These are phyloP conservation scores for Drosophila diplacantha DNA, from an alignment of 2,888 invertebrate species.

Conservation along the genomic window DNA sequence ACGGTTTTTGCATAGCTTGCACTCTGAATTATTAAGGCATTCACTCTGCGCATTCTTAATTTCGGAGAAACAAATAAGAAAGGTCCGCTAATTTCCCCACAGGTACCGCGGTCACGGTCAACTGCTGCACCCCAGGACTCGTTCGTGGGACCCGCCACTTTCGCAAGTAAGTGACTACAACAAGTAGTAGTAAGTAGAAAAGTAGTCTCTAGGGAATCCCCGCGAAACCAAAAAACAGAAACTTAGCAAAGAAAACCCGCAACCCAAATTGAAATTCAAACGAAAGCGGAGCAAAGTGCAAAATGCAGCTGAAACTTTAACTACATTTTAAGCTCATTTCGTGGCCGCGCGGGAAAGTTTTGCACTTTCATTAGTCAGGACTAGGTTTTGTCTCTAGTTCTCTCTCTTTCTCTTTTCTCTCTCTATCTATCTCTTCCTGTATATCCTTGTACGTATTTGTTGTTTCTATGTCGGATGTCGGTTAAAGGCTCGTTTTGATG, in stretches of 20 bases:
- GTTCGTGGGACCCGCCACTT: slow-evolving; percentile 82
- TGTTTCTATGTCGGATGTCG: slow-evolving; percentile 11
- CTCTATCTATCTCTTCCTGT: not conserved
- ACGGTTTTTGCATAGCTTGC: slow-evolving; percentile 35
- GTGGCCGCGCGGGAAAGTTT: slow-evolving; percentile 55
- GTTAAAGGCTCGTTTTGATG: slow-evolving; percentile 41
- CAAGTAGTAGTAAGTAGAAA: not conserved
- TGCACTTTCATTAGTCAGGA: slow-evolving; percentile 57
- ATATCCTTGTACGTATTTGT: slow-evolving; percentile 9
- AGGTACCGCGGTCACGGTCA: slow-evolving; percentile 83
- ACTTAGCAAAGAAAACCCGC: slow-evolving; percentile 4
- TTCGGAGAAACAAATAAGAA: slow-evolving; percentile 28
- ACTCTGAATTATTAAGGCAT: slow-evolving; percentile 45
- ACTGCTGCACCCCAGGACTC: slow-evolving; percentile 85
- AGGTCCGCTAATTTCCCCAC: slow-evolving; percentile 47
- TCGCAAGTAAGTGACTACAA: slow-evolving; percentile 78
- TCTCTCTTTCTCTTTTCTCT: not conserved
- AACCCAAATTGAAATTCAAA: slow-evolving; percentile 48
- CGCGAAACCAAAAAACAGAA: slow-evolving; percentile 10
- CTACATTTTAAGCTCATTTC: slow-evolving; percentile 67
- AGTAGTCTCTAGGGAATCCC: slow-evolving; percentile 1
- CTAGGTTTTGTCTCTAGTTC: not conserved
- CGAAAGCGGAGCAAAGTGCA: slow-evolving; percentile 36
- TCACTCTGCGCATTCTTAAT: slow-evolving; percentile 22
- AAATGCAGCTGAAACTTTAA: slow-evolving; percentile 41